Evolutionary conservation across 2,888 invertebrate genomes (phyloP).

Genomic region (Acleris holmiana): DNA sequence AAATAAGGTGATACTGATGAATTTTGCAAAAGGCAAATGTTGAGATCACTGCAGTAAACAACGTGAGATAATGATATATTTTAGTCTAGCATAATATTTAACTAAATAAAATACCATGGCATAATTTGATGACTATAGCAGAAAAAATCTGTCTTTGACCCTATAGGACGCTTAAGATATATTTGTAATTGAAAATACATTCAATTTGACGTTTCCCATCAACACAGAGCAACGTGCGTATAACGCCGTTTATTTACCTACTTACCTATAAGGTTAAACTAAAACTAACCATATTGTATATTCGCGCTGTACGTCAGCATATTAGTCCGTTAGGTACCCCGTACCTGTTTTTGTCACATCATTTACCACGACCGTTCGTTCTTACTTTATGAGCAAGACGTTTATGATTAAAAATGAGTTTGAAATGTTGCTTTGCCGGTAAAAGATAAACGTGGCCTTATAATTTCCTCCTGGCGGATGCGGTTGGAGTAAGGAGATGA

Average conservation of each 20-base stretch:
- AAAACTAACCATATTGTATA: background rate
- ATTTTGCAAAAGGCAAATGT: too few species aligned
- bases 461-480: slow-evolving; percentile 65
- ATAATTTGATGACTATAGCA: too few species aligned
- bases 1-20: too few species aligned
- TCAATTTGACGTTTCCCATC: background rate
- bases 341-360: slow-evolving; percentile 40
- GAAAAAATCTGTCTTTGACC: too few species aligned
- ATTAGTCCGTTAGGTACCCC: slow-evolving; percentile 16
- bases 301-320: slow-evolving; percentile 7
- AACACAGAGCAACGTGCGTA: slow-evolving; percentile 7
- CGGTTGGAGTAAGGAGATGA: slow-evolving; percentile 44
- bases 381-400: slow-evolving; percentile 61
- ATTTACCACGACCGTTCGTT: slow-evolving; percentile 49
- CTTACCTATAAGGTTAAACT: slow-evolving; percentile 12
- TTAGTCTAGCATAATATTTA: too few species aligned
- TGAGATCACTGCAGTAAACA: too few species aligned
- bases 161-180: too few species aligned
- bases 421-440: slow-evolving; percentile 58
- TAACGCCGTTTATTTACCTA: background rate
- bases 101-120: too few species aligned
- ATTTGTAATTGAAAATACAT: background rate
- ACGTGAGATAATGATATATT: too few species aligned
- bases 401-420: slow-evolving; percentile 75
- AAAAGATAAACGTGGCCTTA: slow-evolving; percentile 66